Conservation (phyloP, 2,797 vertebrate species). For the Myotis myotis region DNA sequence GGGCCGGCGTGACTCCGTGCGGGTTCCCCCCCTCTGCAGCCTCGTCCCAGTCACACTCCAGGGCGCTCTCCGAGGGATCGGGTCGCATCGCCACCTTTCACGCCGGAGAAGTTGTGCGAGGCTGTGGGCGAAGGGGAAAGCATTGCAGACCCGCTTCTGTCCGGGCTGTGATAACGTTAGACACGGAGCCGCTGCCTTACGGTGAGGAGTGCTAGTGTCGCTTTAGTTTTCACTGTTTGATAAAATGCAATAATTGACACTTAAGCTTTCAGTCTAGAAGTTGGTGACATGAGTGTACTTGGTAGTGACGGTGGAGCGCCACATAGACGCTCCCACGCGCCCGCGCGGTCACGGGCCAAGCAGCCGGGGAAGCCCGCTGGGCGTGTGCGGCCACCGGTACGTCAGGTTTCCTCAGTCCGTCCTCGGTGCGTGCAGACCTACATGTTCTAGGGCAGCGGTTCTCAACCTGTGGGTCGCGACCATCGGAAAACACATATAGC, state of each 20-base stretch:
- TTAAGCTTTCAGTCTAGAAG: neutral
- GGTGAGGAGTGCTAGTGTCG: neutral
- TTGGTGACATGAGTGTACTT: neutral
- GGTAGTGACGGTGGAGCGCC: too few relatives aligned
- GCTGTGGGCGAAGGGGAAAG: neutral
- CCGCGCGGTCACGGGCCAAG: too few relatives aligned
- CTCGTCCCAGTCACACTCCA: conserved; percentile 71
- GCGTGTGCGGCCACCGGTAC: neutral
- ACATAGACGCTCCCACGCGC: too few relatives aligned
- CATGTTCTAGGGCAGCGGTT: neutral
- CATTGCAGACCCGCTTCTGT: neutral
- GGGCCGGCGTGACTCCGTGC: too few relatives aligned
- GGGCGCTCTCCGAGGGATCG: neutral
- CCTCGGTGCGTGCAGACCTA: neutral
- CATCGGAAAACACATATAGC: too few relatives aligned
- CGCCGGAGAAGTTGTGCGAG: neutral
- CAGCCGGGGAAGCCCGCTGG: neutral
- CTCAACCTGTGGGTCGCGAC: too few relatives aligned
- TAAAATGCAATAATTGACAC: neutral
- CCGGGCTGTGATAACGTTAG: neutral
- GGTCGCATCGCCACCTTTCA: neutral
- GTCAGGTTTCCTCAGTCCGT: neutral
- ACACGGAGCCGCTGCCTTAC: neutral
- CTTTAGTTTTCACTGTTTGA: neutral
- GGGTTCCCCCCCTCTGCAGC: neutral